These are phyloP conservation scores for Hestina assimilis DNA, from an alignment of 1,140 invertebrate genomes.

Conservation along the genomic window DNA sequence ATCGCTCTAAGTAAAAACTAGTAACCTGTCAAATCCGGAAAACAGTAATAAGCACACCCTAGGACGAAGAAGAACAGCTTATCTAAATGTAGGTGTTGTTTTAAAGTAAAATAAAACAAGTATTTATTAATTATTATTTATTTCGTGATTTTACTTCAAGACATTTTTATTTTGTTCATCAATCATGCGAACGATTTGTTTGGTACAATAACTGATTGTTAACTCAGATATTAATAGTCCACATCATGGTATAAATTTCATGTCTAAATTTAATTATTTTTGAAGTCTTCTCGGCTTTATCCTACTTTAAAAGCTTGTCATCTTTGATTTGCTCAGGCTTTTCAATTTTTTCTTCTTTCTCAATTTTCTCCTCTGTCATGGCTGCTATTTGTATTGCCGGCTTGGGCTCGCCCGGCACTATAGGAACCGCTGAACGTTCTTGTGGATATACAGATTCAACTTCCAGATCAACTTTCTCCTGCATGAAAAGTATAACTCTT, in stretches of 20 bases:
- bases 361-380: constrained; percentile 62
- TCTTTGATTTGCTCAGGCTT: constrained; percentile 27
- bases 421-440: constrained; percentile 38
- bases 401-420: constrained; percentile 36
- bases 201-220: constrained; percentile 11
- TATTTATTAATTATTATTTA: too few species aligned
- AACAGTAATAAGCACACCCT: too few species aligned
- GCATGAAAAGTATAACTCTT: constrained; percentile 10
- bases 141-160: too few species aligned
- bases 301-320: constrained; percentile 13
- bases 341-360: constrained; percentile 48
- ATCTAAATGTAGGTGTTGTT: too few species aligned
- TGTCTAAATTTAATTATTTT: background rate
- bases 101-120: too few species aligned
- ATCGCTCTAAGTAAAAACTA: too few species aligned
- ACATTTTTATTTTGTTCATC: background rate
- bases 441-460: constrained; percentile 29
- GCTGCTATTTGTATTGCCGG: constrained; percentile 65
- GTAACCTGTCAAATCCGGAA: too few species aligned
- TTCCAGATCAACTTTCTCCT: constrained; percentile 38
- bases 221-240: constrained; percentile 6
- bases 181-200: constrained; percentile 4
- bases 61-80: too few species aligned
- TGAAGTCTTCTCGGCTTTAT: constrained; percentile 11
- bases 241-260: background rate